These are phyloP conservation scores for Cylindroiulus punctatus DNA, from an alignment of 2,888 invertebrate species.

Conservation along the genomic window DNA sequence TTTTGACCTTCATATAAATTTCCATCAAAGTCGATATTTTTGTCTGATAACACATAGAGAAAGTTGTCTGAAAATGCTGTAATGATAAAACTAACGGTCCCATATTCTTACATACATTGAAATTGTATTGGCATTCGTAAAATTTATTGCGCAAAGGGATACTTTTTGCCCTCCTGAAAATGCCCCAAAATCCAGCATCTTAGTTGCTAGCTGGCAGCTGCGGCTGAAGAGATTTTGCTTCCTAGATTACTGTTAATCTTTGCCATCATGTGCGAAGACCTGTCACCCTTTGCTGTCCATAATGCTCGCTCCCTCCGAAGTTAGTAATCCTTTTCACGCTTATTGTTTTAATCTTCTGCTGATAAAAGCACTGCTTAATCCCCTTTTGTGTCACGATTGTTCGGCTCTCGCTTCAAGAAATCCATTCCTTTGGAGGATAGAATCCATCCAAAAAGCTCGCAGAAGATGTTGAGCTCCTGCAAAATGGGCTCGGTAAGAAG, in stretches of 20 bases:
- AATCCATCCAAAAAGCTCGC: background rate
- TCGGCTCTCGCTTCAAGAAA: background rate
- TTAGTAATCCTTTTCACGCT: conserved; percentile 13
- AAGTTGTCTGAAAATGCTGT: no score
- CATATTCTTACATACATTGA: no score
- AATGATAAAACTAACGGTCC: no score
- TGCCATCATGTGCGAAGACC: conserved; percentile 35
- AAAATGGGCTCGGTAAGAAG: background rate
- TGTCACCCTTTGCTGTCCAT: conserved; percentile 38
- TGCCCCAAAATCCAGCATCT: background rate
- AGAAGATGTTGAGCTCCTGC: background rate
- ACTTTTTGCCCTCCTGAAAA: background rate
- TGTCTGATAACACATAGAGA: no score
- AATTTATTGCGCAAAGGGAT: background rate
- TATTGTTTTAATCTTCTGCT: conserved; percentile 30
- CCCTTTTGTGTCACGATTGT: conserved; percentile 29
- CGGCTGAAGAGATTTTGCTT: background rate
- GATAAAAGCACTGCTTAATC: conserved; percentile 27
- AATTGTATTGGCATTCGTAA: no score
- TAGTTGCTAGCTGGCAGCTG: background rate
- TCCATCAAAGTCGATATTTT: no score
- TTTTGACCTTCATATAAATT: no score
- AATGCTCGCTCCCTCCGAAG: background rate
- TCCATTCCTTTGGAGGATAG: background rate
- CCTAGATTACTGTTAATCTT: conserved; percentile 22